These are phyloP conservation scores for Zosterops japonicus DNA, from an alignment of 2,113 vertebrate genomes.

Conservation along the genomic window DNA sequence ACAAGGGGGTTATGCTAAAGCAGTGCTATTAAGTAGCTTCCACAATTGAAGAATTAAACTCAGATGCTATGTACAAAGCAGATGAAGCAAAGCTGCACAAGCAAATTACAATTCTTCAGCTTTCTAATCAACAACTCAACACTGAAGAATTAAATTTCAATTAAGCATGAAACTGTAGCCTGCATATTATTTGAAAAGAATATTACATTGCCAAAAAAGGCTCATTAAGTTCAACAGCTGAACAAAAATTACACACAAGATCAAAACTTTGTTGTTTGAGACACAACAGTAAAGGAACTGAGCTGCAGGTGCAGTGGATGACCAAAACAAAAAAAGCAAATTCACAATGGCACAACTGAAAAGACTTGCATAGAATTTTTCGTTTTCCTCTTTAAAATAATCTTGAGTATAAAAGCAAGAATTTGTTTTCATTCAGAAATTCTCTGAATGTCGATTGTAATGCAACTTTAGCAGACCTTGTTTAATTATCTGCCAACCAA, in stretches of 20 bases:
- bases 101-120: constrained; percentile 72
- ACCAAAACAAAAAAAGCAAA: neutral
- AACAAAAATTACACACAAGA: constrained; percentile 62
- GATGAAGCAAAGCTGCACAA: constrained; percentile 70
- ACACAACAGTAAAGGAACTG: constrained; percentile 51
- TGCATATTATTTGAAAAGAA: neutral
- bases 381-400: neutral
- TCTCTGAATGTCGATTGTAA: neutral
- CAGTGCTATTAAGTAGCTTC: constrained; percentile 69
- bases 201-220: neutral
- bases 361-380: constrained; percentile 38
- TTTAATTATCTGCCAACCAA: neutral
- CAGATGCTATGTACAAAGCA: constrained; percentile 71
- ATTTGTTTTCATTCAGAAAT: constrained; percentile 44
- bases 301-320: neutral
- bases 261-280: constrained; percentile 20
- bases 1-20: constrained; percentile 68
- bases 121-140: constrained; percentile 40
- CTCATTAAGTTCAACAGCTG: constrained; percentile 31
- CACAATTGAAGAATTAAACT: constrained; percentile 55
- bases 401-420: neutral
- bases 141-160: constrained; percentile 64
- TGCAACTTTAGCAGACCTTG: constrained; percentile 7
- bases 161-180: constrained; percentile 41
- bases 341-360: constrained; percentile 48